Evolutionary conservation across 2,888 invertebrate genomes (phyloP).

Genomic region (Drosophila nr. perissopoda): DNA sequence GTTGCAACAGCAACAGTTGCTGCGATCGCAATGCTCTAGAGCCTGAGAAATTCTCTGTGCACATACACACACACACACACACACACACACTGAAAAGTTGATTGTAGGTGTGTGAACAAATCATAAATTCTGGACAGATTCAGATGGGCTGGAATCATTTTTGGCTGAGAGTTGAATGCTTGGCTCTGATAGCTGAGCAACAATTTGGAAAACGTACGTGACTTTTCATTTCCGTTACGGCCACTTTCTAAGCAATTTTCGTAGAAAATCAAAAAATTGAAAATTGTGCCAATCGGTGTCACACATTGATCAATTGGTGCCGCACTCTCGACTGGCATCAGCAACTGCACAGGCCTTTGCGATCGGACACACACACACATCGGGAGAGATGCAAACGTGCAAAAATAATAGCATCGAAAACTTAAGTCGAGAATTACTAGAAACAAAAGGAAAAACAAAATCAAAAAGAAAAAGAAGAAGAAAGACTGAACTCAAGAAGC

Average conservation of each 20-base stretch:
- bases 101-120: conserved; percentile 45
- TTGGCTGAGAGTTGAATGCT: not conserved
- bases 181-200: not conserved
- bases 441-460: not conserved
- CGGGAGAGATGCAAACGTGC: conserved; percentile 39
- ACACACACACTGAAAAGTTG: conserved; percentile 2
- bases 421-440: not conserved
- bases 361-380: not conserved
- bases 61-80: conserved; percentile 20
- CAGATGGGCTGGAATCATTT: not conserved
- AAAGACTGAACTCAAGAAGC: not conserved
- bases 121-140: conserved; percentile 15
- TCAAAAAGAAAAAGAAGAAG: not conserved
- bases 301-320: conserved; percentile 67
- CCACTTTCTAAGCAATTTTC: conserved; percentile 31
- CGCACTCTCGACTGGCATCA: conserved; percentile 44
- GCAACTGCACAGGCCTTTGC: conserved; percentile 20
- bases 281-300: conserved; percentile 29
- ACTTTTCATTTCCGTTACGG: conserved; percentile 69
- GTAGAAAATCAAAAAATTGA: conserved; percentile 18
- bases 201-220: conserved; percentile 49
- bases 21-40: conserved; percentile 28
- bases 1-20: conserved; percentile 31
- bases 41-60: conserved; percentile 53
- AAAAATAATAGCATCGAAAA: not conserved